phyloP scores from a whole-genome alignment of 2,113 vertebrate genomes.

The Phaethornis superciliosus region DNA sequence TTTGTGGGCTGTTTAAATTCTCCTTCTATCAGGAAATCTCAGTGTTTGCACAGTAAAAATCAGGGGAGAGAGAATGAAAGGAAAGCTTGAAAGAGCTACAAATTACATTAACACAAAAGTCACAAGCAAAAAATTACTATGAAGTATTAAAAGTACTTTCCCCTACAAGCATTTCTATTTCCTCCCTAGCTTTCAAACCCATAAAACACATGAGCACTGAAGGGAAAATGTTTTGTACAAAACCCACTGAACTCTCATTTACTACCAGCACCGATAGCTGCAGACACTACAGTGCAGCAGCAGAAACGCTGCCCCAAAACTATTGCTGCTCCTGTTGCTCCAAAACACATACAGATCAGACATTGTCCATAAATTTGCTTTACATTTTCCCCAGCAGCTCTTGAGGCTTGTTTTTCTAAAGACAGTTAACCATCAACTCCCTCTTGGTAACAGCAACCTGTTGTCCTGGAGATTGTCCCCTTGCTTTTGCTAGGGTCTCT shows the following conservation, averaged over 20 bases:
- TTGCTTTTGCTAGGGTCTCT: neutral
- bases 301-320: neutral
- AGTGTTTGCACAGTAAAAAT: conserved; percentile 41
- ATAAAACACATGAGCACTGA: neutral
- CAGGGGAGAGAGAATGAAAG: conserved; percentile 7
- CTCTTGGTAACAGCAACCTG: neutral
- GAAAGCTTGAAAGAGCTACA: conserved; percentile 24
- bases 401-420: neutral
- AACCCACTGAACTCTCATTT: neutral
- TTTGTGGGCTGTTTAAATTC: conserved; percentile 15
- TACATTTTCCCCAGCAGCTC: neutral
- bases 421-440: neutral
- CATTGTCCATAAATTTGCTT: neutral
- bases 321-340: neutral
- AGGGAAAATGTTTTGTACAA: neutral
- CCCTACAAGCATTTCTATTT: conserved; percentile 25
- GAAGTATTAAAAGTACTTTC: conserved; percentile 27
- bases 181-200: neutral
- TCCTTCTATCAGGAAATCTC: conserved; percentile 19
- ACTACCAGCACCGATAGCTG: neutral
- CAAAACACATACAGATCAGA: neutral
- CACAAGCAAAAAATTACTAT: conserved; percentile 16
- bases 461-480: neutral
- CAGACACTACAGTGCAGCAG: neutral
- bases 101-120: conserved; percentile 45